Base-by-base conservation (phyloP, 2,113 vertebrate genomes). In the Henicopernis longicauda region DNA sequence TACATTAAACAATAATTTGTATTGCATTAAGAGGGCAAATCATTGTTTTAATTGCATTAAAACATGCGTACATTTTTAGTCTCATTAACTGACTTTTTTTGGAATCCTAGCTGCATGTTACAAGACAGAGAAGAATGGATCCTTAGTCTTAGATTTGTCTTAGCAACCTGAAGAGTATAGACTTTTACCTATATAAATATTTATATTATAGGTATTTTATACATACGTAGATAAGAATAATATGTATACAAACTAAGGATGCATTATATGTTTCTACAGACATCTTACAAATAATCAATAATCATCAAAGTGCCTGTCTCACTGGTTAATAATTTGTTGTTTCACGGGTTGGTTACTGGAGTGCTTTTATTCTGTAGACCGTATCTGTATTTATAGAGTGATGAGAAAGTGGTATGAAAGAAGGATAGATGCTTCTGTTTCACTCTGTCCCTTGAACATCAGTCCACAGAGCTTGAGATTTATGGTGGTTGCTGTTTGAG, bases 1-100 rank as follows among this genome's bases (percentile, higher is more conserved):
- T 81, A 27, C 29, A 20, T 77, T 84, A 86, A 95, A 52, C 45
- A 90, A 42, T 77, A 93, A 77, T 93, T 91, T 92, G n/a, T 95
- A 13, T 86, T 69, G 20, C 29, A 74, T 83, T 87, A 55, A 61
- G 78, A 88, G 79, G 72, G 54, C 71, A 93, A 59, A 81, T 29
- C 10, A 7, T 81, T 97, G 71, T 29, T 91, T 88, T 61, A 86
- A 42, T 63, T 93, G 19, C 67, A 76, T 86, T 81, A 81, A 92
- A 93, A 36, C 11, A 44, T 40, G 40, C 50, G 19, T 86, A 69
- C 25, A 17, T 93, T 89, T 93, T 93, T 14, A 79, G 40, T 90
- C 45, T 84, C 61, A 32, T 52, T 80, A 89, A 72, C 34, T 54
- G 61, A 13, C 40, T 86, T 63, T 22, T 22, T 27, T 82, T 73